These are phyloP conservation scores for Listronotus bonariensis DNA, from an alignment of 1,140 invertebrate genomes.

Conservation along the genomic window DNA sequence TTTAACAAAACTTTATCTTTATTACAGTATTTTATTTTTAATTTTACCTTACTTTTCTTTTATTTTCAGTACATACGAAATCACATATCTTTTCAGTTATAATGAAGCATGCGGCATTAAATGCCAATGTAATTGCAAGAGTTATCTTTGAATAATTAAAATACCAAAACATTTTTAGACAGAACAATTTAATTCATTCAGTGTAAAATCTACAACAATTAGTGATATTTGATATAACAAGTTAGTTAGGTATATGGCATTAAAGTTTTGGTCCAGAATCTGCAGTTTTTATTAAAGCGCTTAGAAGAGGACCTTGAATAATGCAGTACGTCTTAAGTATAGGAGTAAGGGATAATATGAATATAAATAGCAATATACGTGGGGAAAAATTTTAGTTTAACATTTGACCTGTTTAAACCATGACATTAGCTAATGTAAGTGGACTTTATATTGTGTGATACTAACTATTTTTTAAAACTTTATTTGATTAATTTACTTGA, in stretches of 20 bases:
- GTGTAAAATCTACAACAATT: not conserved
- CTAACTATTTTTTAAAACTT: too few species aligned
- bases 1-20: too few species aligned
- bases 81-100: too few species aligned
- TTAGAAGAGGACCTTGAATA: constrained; percentile 1
- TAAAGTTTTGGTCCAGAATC: constrained; percentile 1
- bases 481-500: too few species aligned
- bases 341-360: constrained; percentile 8
- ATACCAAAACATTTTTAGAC: not conserved
- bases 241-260: not conserved
- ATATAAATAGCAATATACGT: constrained; percentile 2
- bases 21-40: too few species aligned
- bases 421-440: constrained; percentile 10
- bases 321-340: not conserved
- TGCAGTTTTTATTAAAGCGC: not conserved
- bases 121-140: too few species aligned
- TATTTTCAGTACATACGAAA: too few species aligned
- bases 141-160: too few species aligned
- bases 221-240: not conserved
- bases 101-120: too few species aligned
- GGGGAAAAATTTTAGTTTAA: not conserved
- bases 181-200: not conserved
- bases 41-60: too few species aligned
- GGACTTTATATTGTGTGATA: not conserved
- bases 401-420: not conserved